Base-by-base conservation (phyloP, 2,113 vertebrate genomes). In the Agelaius phoeniceus region DNA sequence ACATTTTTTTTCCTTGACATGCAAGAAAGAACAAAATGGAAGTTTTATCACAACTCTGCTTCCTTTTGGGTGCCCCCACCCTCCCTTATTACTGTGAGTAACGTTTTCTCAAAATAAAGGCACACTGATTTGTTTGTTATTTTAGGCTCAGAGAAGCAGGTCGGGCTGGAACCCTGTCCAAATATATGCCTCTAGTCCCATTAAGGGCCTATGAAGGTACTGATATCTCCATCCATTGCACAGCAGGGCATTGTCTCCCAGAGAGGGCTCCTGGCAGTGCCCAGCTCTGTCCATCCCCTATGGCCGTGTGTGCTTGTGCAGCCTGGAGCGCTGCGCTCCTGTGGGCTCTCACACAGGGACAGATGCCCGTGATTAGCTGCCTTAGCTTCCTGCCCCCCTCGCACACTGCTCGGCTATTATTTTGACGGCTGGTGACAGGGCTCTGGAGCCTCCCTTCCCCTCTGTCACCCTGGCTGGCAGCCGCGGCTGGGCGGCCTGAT, bases 101-200 rank as follows among this genome's bases (percentile, higher is more conserved):
- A n/a, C 2, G 33, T 92, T 96, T 93, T 93, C 94, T 97, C 87
- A 91, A 96, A 97, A 96, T 96, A 96, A 96, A 95, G 87, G 67
- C 91, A 43, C 93, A 75, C 81, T 93, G 94, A 87, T 93, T 85
- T 96, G 93, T 96, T 95, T 96, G 95, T 96, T 97, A 87, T 97
- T 97, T 91, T 94, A 94, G 91, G 93, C 95, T 91, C 84, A 19
- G 75, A 84, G 82, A 84, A 89, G 94, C 88, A 85, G 91, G 87
- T 94, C 78, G 83, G 71, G 21, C 89, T 76, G 87, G 78, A 96
- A 77, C 23, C 3, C 89, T 69, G 62, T 91, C 81, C 94, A 91
- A 87, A 91, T 85, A 30, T 11, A 75, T 37, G 66, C 66, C 37
- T 20, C 39, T 49, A 15, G 91, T 87, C 54, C 87, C 75, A 49